Evolutionary conservation across 2,113 vertebrate species (phyloP).

Genomic region (Chaetorhynchus papuensis): DNA sequence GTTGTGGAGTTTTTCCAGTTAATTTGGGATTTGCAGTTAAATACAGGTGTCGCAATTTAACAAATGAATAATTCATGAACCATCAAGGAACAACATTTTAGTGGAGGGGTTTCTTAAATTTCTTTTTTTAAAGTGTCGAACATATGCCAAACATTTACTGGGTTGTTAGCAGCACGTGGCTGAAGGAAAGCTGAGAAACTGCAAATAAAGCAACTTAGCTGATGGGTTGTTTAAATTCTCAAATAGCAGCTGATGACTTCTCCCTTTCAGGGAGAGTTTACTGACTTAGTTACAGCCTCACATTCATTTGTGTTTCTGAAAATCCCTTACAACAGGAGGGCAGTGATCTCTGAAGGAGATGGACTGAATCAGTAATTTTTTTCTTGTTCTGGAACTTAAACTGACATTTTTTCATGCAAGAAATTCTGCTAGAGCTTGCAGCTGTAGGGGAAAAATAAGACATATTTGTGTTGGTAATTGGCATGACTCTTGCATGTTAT

Average conservation of each 20-base stretch:
- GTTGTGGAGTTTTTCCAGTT: conserved; percentile 4
- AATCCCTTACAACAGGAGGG: neutral
- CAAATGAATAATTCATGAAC: neutral
- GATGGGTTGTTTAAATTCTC: neutral
- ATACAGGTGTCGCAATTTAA: conserved; percentile 5
- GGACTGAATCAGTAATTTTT: neutral
- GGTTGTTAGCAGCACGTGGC: neutral
- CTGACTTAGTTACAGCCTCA: neutral
- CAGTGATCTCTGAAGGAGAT: neutral
- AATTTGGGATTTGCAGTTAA: conserved; percentile 44
- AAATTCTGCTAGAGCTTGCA: neutral
- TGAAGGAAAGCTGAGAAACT: neutral
- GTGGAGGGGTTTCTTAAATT: neutral
- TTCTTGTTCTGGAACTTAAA: neutral
- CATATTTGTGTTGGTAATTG: neutral
- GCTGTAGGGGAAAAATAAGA: neutral
- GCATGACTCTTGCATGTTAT: fast-evolving
- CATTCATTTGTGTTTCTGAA: neutral
- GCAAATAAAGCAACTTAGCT: neutral
- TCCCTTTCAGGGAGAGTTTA: neutral
- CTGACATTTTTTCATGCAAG: neutral
- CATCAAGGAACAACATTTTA: neutral
- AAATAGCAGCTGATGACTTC: neutral
- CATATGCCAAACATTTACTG: neutral
- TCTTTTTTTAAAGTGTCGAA: neutral